These are phyloP conservation scores for Eospalax fontanierii DNA, from an alignment of 2,797 vertebrate genomes.

Conservation along the genomic window DNA sequence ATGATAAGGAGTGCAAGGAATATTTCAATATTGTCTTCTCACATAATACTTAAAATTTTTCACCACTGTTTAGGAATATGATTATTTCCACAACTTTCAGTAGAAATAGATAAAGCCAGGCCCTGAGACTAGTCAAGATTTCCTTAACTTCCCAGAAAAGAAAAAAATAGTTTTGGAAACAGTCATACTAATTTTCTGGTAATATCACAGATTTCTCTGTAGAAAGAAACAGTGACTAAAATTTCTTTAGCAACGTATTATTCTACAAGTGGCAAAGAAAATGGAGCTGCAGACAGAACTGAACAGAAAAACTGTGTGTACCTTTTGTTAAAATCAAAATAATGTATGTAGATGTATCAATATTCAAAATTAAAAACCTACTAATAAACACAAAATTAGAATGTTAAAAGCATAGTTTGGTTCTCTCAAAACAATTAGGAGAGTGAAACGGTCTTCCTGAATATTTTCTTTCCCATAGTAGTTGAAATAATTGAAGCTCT, in stretches of 20 bases:
- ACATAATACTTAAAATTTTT: neutral
- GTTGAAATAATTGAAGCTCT: neutral
- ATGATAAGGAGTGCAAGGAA: no score
- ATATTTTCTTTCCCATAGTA: neutral
- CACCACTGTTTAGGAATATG: neutral
- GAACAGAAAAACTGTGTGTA: neutral
- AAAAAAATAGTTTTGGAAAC: neutral
- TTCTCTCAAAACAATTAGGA: neutral
- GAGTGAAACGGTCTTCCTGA: neutral
- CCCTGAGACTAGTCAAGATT: accelerated
- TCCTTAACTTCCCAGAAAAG: neutral
- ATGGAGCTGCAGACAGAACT: neutral
- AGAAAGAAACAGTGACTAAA: neutral
- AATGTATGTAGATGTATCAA: no score
- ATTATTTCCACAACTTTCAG: neutral
- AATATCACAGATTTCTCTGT: neutral
- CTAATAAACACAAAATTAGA: neutral
- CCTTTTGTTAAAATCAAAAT: neutral
- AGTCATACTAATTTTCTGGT: neutral
- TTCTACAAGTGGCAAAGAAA: neutral
- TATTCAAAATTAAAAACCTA: neutral
- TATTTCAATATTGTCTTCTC: neutral
- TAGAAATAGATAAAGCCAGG: neutral
- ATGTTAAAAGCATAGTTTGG: neutral
- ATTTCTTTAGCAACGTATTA: neutral